Evolutionary conservation across 2,113 vertebrate genomes (phyloP), one percentile per base, ranked within the genome.

Genomic region (Gymnorhina tibicen): DNA sequence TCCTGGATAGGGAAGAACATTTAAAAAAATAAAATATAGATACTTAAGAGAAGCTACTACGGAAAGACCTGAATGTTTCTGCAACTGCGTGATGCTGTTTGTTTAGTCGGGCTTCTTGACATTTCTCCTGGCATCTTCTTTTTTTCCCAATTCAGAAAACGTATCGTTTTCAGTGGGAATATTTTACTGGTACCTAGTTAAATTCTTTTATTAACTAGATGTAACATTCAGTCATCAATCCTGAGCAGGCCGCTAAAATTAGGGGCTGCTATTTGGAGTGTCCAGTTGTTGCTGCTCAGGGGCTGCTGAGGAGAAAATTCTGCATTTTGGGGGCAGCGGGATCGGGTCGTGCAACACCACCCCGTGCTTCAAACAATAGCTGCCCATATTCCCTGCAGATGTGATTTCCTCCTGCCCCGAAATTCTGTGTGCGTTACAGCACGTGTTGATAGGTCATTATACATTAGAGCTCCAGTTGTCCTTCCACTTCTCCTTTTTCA

Each of bases 381-480:
- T 69, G 84, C 60, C 75, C 89, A 32, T n/a, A 8, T 47, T 93
- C 39, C 3, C 30, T 44, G 50, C 93, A 86, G 91, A 94, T 88
- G 92, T 47, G 72, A 80, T 62, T 96, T 89, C 90, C 17, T 17
- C 39, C 85, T 77, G 9, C 1, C 1, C 47, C 7, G 63, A 41
- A n/a, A 27, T 33, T 16, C 0, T 72, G 70, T 89, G 70, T 68
- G 64, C 85, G 14, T 27, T 85, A 2, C 18, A 64, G 72, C 53
- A 84, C 0, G 88, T 93, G 92, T 64, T 91, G 94, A 96, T 81
- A 77, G 92, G 41, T 93, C 90, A 64, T 93, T 64, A 52, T 39
- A 16, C 47, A 20, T 59, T 32, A 28, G n/a, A 91, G 35, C 83
- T 89, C 78, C 87, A 69, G 50, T 84, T 75, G 77, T 76, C 56